A percentile compares a stretch with the other conserved stretches of the same genome.
Evolutionary conservation across 2,888 invertebrate genomes (phyloP).

Genomic region (Polia nebulosa): DNA sequence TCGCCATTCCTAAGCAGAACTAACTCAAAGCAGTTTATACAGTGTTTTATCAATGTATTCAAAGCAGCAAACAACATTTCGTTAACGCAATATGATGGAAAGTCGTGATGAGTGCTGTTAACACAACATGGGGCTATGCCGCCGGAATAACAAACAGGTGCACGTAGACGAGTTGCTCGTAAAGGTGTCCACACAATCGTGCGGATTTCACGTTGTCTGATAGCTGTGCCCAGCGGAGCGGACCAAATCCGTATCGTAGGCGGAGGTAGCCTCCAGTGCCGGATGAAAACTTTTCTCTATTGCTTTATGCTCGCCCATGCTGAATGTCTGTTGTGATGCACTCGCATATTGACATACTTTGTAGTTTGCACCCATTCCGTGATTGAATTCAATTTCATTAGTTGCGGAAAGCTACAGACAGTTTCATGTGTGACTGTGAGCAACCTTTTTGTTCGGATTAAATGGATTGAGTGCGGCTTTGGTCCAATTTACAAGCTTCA

Average conservation of each 20-base stretch:
- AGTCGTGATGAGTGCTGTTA: constrained; percentile 66
- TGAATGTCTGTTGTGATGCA: constrained; percentile 38
- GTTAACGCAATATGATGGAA: constrained; percentile 59
- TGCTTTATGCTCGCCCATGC: constrained; percentile 54
- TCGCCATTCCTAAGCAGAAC: constrained; percentile 2
- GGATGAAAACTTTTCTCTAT: constrained; percentile 70
- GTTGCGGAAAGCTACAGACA: constrained; percentile 53
- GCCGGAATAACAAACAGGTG: constrained; percentile 65
- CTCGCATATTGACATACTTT: constrained; percentile 56
- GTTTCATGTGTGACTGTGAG: constrained; percentile 45
- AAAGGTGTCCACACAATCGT: constrained; percentile 66
- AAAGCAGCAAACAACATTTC: constrained; percentile 32
- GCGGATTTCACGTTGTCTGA: constrained; percentile 66
- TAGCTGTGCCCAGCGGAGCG: constrained; percentile 70
- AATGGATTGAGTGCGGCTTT: constrained; percentile 64
- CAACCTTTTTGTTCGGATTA: constrained; percentile 59
- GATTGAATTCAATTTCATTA: constrained; percentile 63
- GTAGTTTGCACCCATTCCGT: constrained; percentile 56
- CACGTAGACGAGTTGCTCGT: constrained; percentile 57
- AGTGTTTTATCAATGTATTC: constrained; percentile 32
- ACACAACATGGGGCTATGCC: constrained; percentile 60
- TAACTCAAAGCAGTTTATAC: not conserved
- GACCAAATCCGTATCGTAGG: constrained; percentile 64
- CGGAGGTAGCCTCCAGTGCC: constrained; percentile 60
- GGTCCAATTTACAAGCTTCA: constrained; percentile 61